Conservation (phyloP, 2,888 invertebrate genomes). For the Hemicrepidius hirtus region DNA sequence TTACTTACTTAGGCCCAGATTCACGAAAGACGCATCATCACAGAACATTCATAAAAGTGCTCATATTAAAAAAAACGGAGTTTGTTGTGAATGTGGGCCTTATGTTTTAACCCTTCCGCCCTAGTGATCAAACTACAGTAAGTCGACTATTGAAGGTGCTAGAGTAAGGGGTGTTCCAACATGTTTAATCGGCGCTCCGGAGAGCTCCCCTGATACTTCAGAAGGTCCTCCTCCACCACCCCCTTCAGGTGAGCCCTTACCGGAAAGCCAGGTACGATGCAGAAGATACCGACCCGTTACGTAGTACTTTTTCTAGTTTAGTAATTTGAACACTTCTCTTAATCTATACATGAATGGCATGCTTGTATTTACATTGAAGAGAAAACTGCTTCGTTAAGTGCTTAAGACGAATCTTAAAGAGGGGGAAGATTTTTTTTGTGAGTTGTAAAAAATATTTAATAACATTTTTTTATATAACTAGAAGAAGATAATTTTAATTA, state of each 20-base stretch:
- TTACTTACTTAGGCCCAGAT: slow-evolving; percentile 17
- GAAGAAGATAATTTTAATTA: too few relatives aligned
- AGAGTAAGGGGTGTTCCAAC: slow-evolving; percentile 70
- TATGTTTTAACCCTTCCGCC: slow-evolving; percentile 29
- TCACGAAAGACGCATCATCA: slow-evolving; percentile 8
- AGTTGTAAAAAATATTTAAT: too few relatives aligned
- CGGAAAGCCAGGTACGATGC: slow-evolving; percentile 70
- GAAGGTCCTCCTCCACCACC: slow-evolving; percentile 69
- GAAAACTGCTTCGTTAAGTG: neutral
- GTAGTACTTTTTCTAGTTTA: slow-evolving; percentile 62
- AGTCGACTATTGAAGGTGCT: slow-evolving; percentile 64
- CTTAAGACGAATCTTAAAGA: neutral
- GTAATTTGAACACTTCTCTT: slow-evolving; percentile 50
- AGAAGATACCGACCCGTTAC: slow-evolving; percentile 70
- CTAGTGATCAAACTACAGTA: slow-evolving; percentile 46
- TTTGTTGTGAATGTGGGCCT: slow-evolving; percentile 17
- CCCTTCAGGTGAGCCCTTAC: slow-evolving; percentile 67
- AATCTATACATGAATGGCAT: slow-evolving; percentile 46
- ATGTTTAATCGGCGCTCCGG: slow-evolving; percentile 68
- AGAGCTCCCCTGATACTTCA: slow-evolving; percentile 66
- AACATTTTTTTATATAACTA: too few relatives aligned
- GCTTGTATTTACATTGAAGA: slow-evolving; percentile 37
- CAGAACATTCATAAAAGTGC: neutral
- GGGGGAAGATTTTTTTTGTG: too few relatives aligned
- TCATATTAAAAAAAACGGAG: neutral